Base-by-base conservation (phyloP, 2,797 vertebrate genomes). In the Sebastes vulpes region DNA sequence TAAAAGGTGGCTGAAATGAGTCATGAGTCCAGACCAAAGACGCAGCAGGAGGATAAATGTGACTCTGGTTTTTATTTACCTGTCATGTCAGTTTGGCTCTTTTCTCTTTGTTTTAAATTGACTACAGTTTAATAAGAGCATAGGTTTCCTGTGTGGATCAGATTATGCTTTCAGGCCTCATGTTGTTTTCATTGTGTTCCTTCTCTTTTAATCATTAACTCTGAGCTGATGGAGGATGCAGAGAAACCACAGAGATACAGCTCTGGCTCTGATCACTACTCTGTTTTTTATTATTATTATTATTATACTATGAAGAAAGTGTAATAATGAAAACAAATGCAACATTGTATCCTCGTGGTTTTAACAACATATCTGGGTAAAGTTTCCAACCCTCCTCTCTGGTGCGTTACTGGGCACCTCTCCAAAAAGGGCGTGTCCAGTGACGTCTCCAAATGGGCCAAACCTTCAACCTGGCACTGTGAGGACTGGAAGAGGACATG, bases 401-500 rank as follows among this genome's bases (percentile, higher is more conserved):
- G 59, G 46, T 4, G 11, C 32, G 58, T 61, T 0, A 52, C 16
- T 18, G 38, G 75, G 67, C 85, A 25, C 35, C 65, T 18, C 69
- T 76, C 65, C 54, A 20, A 23, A n/a, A 29, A 38, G 92, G 93
- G 92, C 88, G 94, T 68, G 84, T 73, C 63, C 75, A 6, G 56
- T 90, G 91, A 94, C 92, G 90, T 92, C 52, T n/a, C 53, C 73
- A 54, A 23, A 12, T 8, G 35, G 48, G 59, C 16, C 85, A 42
- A 86, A 81, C 66, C 78, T 85, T 74, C 75, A 85, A 72, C 38
- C 66, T 26, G 25, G 3, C 28, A n/a, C 75, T 52, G 2, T 3
- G 52, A 4, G 48, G 25, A 3, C 1, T 1, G 16, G 6, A 35
- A 38, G 14, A 42, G 54, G n/a, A 28, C 21, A 4, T 21, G 61